Evolutionary conservation across 2,797 vertebrate genomes (phyloP).

Genomic region (Argyrosomus regius): DNA sequence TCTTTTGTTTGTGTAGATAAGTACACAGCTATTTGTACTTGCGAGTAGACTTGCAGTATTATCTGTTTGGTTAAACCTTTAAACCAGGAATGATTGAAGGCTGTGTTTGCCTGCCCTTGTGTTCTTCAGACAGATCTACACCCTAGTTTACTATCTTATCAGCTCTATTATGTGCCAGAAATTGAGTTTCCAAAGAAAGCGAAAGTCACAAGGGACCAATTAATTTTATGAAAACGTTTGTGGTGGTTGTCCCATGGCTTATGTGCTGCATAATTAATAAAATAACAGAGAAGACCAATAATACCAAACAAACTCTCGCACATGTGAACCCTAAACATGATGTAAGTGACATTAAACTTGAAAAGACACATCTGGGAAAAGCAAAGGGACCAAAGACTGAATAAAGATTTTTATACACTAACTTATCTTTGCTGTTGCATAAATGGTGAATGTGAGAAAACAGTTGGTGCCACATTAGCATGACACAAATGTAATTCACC

Average conservation of each 20-base stretch:
- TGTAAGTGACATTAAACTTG: not conserved
- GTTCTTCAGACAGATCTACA: not conserved
- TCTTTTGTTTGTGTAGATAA: not conserved
- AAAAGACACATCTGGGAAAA: not conserved
- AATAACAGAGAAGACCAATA: not conserved
- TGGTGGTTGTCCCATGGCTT: not conserved
- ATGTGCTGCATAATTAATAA: not conserved
- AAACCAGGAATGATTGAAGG: not conserved
- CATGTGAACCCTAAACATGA: not conserved
- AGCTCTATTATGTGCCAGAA: not conserved
- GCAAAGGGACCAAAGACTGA: not conserved
- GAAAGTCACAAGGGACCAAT: not conserved
- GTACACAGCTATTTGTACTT: not conserved
- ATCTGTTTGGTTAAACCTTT: too few relatives aligned
- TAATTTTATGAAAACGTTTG: not conserved
- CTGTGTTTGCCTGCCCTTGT: too few relatives aligned
- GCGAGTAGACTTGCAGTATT: not conserved
- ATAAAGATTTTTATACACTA: not conserved
- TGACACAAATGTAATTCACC: not conserved
- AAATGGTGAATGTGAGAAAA: not conserved
- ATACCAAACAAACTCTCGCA: not conserved
- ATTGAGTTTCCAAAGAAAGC: not conserved
- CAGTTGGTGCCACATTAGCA: not conserved
- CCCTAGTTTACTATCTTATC: not conserved
- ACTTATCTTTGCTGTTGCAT: not conserved